Conservation (phyloP, 2,888 invertebrate genomes). For the Hirtodrosophila duncani region DNA sequence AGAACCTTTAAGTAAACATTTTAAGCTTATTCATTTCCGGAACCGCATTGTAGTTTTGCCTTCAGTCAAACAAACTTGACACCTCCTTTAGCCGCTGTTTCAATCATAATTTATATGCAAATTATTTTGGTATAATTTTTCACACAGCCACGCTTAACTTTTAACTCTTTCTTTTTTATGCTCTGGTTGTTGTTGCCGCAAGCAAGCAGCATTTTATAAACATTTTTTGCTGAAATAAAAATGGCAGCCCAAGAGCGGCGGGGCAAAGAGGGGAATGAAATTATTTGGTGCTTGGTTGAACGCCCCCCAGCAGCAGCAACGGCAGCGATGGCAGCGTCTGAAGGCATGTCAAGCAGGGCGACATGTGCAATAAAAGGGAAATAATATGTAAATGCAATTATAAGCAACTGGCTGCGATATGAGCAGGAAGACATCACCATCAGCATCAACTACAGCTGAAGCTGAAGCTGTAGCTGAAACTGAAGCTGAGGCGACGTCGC, state of each 20-base stretch:
- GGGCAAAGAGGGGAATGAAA: slow-evolving; percentile 9
- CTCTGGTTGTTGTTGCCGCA: slow-evolving; percentile 31
- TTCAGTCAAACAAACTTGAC: slow-evolving; percentile 36
- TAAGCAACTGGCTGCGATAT: slow-evolving; percentile 55
- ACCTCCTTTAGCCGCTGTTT: slow-evolving; percentile 41
- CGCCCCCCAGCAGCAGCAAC: no score
- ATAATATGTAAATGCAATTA: slow-evolving; percentile 73
- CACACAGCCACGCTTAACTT: slow-evolving; percentile 36
- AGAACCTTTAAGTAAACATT: no score
- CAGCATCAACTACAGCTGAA: slow-evolving; percentile 6
- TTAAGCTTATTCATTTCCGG: no score
- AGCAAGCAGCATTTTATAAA: slow-evolving; percentile 63
- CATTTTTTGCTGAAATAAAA: slow-evolving; percentile 41
- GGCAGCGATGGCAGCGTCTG: no score
- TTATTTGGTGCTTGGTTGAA: neutral
- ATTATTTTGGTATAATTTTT: slow-evolving; percentile 55
- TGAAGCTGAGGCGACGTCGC: slow-evolving; percentile 19
- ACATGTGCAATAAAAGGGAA: slow-evolving; percentile 69
- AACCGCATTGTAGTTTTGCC: slow-evolving; percentile 2
- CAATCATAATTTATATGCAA: slow-evolving; percentile 67
- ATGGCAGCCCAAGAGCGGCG: slow-evolving; percentile 27
- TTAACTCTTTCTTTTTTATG: slow-evolving; percentile 29
- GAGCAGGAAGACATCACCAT: slow-evolving; percentile 38
- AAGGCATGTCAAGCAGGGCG: slow-evolving; percentile 60
- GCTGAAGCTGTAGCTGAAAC: slow-evolving; percentile 5